Conservation (phyloP, 2,797 vertebrate species). For the Picus viridis region DNA sequence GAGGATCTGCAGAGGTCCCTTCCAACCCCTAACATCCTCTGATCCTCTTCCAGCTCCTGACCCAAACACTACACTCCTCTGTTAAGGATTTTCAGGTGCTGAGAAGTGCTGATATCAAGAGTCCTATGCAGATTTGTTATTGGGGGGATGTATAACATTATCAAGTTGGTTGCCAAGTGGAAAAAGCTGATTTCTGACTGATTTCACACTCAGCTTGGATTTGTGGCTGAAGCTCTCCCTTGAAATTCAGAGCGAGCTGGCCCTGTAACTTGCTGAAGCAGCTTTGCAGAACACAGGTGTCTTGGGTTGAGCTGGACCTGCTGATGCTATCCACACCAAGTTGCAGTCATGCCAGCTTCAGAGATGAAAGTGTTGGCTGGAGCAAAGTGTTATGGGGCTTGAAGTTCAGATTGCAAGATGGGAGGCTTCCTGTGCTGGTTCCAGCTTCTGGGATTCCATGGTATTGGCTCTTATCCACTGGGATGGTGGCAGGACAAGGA, state of each 20-base stretch:
- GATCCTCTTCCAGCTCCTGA: background rate
- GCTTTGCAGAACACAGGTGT: background rate
- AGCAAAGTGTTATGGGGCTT: too few relatives aligned
- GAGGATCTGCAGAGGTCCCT: too few relatives aligned
- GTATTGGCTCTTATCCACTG: too few relatives aligned
- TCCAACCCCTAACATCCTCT: too few relatives aligned
- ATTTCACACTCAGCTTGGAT: background rate
- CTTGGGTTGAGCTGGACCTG: too few relatives aligned
- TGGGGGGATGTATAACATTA: background rate
- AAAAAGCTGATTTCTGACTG: background rate
- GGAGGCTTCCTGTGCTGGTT: too few relatives aligned
- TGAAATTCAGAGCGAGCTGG: background rate
- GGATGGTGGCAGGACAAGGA: too few relatives aligned
- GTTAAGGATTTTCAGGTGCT: background rate
- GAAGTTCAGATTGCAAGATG: too few relatives aligned
- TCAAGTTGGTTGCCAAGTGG: fast-evolving
- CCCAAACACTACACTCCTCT: background rate
- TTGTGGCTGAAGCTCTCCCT: background rate
- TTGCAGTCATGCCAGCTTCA: too few relatives aligned
- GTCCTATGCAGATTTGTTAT: background rate
- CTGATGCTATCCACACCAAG: too few relatives aligned
- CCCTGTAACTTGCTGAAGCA: background rate
- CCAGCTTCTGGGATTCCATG: too few relatives aligned
- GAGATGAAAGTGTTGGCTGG: too few relatives aligned
- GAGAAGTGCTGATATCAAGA: background rate